Evolutionary conservation across 2,113 vertebrate genomes (phyloP).

Genomic region (Gorsachius goisagi): DNA sequence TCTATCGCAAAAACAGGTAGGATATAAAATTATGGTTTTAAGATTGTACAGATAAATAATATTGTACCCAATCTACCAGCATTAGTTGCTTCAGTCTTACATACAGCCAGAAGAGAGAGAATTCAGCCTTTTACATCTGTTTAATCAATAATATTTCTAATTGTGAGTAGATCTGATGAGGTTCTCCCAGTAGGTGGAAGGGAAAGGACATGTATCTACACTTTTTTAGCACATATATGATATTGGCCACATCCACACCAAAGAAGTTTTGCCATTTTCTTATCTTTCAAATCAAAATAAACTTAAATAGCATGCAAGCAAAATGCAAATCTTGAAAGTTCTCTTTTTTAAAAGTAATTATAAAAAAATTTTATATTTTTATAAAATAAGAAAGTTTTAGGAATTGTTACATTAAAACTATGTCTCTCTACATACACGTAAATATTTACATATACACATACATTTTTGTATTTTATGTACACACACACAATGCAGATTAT

Average conservation of each 20-base stretch:
- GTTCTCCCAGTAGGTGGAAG: neutral
- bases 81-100: neutral
- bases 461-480: neutral
- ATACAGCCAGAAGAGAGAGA: neutral
- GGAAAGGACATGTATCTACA: neutral
- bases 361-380: neutral
- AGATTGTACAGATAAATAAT: neutral
- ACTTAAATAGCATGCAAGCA: neutral
- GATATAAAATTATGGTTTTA: neutral
- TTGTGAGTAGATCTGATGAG: neutral
- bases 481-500: neutral
- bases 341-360: neutral
- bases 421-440: rapidly evolving
- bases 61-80: neutral
- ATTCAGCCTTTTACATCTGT: neutral
- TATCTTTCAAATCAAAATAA: neutral
- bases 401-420: neutral
- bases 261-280: neutral
- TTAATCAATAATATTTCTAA: neutral
- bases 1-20: neutral
- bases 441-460: neutral
- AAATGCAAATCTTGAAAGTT: neutral
- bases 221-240: neutral
- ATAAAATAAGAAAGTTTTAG: neutral
- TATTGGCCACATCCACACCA: neutral